Base-by-base conservation (phyloP, 1,140 invertebrate species). In the Hycleus cichorii region DNA sequence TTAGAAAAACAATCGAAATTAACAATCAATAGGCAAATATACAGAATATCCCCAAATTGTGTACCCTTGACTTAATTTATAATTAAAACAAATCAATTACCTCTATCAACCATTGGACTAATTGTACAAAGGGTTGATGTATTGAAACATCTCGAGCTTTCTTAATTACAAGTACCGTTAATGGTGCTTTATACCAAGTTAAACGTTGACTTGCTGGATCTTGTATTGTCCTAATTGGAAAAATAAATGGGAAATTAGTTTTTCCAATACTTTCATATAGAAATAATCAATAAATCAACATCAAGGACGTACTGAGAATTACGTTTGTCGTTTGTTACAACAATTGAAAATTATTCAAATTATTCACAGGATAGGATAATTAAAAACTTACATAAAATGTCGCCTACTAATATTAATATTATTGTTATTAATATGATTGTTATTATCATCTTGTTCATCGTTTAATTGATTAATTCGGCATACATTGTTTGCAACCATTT, bases 161-260 rank as follows among this genome's bases (percentile, higher is more conserved):
- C 75, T 97, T 97, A 71, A 97, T 95, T 40, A 98, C 93, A 53
- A 98, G 81, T 56, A 97, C 94, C 2, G 90, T 92, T 24, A 95
- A 79, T 1, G 95, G 95, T 38, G 92, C 89, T 75, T 96, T 97
- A 81, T 94, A 91, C 95, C 95, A 98, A 9, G 91, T 96, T 64
- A 97, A 77, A 64, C 93, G 83, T 78, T 97, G 95, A 64, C 91
- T 94, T 58, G 93, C 93, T 26, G 95, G 95, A 78, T 98, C 95
- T 76, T 97, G 94, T 68, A 97, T 96, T 70, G 93, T 95, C 88
- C 93, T 96, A 79, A 18, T 18, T 0, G 81, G 72, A 74, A 52
- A 70, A 64, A 46, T n/a, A 47, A 55, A 32, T 7, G 18, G 1
- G 7, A 32, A 32, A 32, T 32, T 7, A 32, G 7, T 5, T 32